A percentile compares a stretch with the other conserved stretches of the same genome.
Evolutionary conservation across 2,888 invertebrate species (phyloP).

Genomic region (Rambutsinella grinnellia): DNA sequence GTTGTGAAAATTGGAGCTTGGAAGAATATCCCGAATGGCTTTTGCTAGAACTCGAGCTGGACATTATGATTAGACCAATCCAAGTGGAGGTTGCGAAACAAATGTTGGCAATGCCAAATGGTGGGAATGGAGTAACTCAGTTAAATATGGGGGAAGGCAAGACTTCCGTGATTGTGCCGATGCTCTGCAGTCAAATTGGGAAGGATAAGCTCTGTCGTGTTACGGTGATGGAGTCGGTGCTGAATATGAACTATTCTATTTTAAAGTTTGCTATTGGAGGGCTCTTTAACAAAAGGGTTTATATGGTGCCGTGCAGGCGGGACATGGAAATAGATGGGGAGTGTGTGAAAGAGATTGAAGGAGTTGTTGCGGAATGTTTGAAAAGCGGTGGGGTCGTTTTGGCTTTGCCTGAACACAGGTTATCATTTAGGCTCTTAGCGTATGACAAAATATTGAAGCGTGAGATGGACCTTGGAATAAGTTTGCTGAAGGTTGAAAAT

Average conservation of each 20-base stretch:
- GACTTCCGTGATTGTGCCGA: slow-evolving; percentile 60
- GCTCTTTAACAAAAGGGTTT: slow-evolving; percentile 39
- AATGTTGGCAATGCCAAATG: slow-evolving; percentile 41
- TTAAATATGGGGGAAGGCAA: slow-evolving; percentile 64
- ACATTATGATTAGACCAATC: slow-evolving; percentile 53
- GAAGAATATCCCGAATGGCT: slow-evolving; percentile 51
- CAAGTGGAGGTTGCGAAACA: slow-evolving; percentile 48
- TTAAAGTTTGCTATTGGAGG: slow-evolving; percentile 52
- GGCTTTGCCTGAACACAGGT: slow-evolving; percentile 37
- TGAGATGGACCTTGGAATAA: not conserved
- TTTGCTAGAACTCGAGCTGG: slow-evolving; percentile 55
- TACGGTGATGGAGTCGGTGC: slow-evolving; percentile 54
- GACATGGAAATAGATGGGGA: slow-evolving; percentile 27
- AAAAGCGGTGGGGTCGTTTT: slow-evolving; percentile 31
- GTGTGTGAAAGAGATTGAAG: not conserved
- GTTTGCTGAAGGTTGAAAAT: slow-evolving; percentile 21
- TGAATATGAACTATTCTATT: slow-evolving; percentile 40
- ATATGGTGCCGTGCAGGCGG: slow-evolving; percentile 53
- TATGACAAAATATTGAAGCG: slow-evolving; percentile 21
- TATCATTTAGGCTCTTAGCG: slow-evolving; percentile 31
- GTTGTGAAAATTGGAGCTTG: slow-evolving; percentile 43
- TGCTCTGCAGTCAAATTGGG: slow-evolving; percentile 43
- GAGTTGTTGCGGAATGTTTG: slow-evolving; percentile 26
- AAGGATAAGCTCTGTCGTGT: slow-evolving; percentile 48
- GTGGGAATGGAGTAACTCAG: slow-evolving; percentile 48